Percentiles rank a stretch among this genome's conserved stretches.
phyloP scores from a whole-genome alignment of 2,797 vertebrate genomes.

The Cryptoblepharus egeriae region DNA sequence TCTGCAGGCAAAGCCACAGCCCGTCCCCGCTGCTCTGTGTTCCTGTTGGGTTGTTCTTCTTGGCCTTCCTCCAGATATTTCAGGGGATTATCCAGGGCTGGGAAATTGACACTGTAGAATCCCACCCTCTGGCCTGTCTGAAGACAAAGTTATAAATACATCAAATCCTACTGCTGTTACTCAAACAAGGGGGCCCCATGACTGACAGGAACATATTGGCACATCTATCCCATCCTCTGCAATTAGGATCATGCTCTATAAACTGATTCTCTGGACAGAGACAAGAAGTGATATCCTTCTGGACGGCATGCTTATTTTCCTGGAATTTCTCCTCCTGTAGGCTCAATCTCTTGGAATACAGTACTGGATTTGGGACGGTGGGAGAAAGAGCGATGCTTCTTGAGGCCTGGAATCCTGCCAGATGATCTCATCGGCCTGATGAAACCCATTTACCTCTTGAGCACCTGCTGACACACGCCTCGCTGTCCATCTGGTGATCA shows the following conservation, averaged over 20 bases:
- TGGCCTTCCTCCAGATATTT: conserved; percentile 25
- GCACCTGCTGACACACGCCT: conserved; percentile 11
- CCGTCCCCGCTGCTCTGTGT: neutral
- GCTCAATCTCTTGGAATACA: neutral
- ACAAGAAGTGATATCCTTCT: conserved; percentile 9
- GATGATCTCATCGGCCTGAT: conserved; percentile 80
- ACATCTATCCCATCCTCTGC: neutral
- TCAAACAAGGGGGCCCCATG: conserved; percentile 40
- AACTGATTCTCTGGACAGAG: conserved; percentile 40
- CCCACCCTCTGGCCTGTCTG: conserved; percentile 53
- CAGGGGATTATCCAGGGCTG: conserved; percentile 31
- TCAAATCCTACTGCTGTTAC: conserved; percentile 62
- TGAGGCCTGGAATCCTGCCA: conserved; percentile 73
- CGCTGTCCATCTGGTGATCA: conserved; percentile 35
- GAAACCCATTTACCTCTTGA: conserved; percentile 85
- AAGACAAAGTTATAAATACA: conserved; percentile 75
- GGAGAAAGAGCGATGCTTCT: conserved; percentile 1
- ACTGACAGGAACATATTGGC: conserved; percentile 79
- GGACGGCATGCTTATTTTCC: neutral
- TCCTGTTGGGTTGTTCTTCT: conserved; percentile 31
- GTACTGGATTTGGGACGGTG: conserved; percentile 36
- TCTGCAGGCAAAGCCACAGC: no score
- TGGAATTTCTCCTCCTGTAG: rapidly evolving
- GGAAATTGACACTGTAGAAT: conserved; percentile 54
- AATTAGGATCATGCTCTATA: conserved; percentile 42